Percentiles rank a stretch among this genome's conserved stretches.
phyloP scores from a whole-genome alignment of 2,888 invertebrate genomes.

The Drosophila prolongata region DNA sequence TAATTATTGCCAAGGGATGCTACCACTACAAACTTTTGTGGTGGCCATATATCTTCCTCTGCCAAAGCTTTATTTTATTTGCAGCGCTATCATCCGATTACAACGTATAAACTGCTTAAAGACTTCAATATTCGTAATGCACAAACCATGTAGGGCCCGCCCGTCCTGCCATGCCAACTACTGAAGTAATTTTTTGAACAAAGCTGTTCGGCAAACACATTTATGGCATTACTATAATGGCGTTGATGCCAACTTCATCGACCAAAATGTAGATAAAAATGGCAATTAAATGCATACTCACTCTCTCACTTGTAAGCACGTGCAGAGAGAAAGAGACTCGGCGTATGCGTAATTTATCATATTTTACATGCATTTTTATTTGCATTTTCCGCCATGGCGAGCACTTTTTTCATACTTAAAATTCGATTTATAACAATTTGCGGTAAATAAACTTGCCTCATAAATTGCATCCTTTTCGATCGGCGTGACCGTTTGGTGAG shows the following conservation, averaged over 20 bases:
- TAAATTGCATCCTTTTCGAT: conserved; percentile 65
- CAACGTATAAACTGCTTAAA: conserved; percentile 23
- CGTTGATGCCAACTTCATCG: conserved; percentile 22
- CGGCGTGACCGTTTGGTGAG: conserved; percentile 2
- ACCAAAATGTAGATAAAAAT: conserved; percentile 60
- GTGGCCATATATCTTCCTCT: conserved; percentile 5
- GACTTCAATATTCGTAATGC: conserved; percentile 24
- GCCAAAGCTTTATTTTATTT: conserved; percentile 1
- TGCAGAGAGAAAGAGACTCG: conserved; percentile 18
- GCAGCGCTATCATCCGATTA: conserved; percentile 10
- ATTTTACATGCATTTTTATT: conserved; percentile 68
- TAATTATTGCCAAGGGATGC: conserved; percentile 10
- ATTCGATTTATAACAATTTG: conserved; percentile 80
- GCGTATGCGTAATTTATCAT: conserved; percentile 76
- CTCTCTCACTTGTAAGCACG: not conserved
- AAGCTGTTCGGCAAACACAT: conserved; percentile 20
- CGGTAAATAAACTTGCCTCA: conserved; percentile 74
- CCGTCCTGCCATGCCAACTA: not conserved
- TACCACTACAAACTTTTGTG: conserved; percentile 16
- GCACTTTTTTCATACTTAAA: conserved; percentile 60
- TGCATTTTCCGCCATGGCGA: conserved; percentile 51
- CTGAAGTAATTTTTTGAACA: not conserved
- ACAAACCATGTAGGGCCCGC: conserved; percentile 6
- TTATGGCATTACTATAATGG: conserved; percentile 45
- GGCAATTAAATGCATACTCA: conserved; percentile 65